Conservation (phyloP, 2,888 invertebrate species). For the Amphiduros pacificus region DNA sequence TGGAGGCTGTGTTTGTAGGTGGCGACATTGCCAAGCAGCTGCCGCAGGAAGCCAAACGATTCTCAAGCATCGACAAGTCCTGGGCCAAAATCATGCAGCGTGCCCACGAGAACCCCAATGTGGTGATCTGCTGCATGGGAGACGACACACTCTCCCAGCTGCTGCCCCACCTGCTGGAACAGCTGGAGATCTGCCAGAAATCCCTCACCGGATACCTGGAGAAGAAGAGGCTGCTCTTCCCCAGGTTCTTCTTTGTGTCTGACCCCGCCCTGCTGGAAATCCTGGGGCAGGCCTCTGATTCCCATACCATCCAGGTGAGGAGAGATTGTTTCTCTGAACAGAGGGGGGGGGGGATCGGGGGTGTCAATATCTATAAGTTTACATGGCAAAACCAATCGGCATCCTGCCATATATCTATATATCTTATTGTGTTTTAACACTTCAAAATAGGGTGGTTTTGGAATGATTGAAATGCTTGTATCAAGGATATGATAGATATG, state of each 20-base stretch:
- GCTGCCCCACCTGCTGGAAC: slow-evolving; percentile 91
- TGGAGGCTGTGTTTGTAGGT: slow-evolving; percentile 96
- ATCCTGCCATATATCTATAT: too few species aligned
- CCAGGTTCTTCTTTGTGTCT: slow-evolving; percentile 61
- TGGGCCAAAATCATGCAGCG: slow-evolving; percentile 91
- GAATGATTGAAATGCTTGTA: too few species aligned
- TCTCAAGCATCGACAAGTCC: slow-evolving; percentile 95
- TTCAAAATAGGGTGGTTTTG: too few species aligned
- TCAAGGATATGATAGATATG: too few species aligned
- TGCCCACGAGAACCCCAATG: slow-evolving; percentile 94
- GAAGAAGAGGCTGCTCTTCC: slow-evolving; percentile 41
- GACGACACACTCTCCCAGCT: slow-evolving; percentile 90
- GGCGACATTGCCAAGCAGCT: slow-evolving; percentile 97
- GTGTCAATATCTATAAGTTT: too few species aligned
- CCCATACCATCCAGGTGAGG: slow-evolving; percentile 60
- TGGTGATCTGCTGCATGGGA: slow-evolving; percentile 91
- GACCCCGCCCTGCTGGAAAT: slow-evolving; percentile 61
- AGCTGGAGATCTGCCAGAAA: slow-evolving; percentile 94
- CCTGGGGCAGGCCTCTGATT: slow-evolving; percentile 61
- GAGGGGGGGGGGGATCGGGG: too few species aligned
- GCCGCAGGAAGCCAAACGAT: slow-evolving; percentile 68
- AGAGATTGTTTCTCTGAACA: too few species aligned
- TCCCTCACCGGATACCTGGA: slow-evolving; percentile 76
- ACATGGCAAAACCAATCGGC: too few species aligned
- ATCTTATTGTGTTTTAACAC: too few species aligned